Percentiles rank a stretch among this genome's conserved stretches.
phyloP scores from a whole-genome alignment of 92 coral and sea anemone genomes.

The Umimayanthus chanpuru region DNA sequence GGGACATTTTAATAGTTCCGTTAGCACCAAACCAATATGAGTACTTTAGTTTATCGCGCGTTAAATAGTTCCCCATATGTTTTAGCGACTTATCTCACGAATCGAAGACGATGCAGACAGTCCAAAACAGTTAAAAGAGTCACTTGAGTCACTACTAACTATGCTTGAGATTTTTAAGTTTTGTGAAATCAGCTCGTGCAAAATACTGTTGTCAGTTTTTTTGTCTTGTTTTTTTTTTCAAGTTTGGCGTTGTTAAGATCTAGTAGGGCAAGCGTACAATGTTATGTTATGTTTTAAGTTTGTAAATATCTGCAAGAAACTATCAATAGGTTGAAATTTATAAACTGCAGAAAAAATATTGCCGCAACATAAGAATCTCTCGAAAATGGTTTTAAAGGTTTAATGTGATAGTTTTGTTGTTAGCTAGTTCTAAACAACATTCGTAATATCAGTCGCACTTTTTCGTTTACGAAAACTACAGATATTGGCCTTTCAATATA shows the following conservation, averaged over 20 bases:
- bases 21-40: not conserved
- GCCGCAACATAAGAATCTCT: not conserved
- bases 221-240: not conserved
- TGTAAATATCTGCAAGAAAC: not conserved
- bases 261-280: not conserved
- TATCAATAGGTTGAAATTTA: not conserved
- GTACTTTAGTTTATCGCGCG: not conserved
- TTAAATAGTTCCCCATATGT: not conserved
- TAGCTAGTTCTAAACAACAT: not conserved
- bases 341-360: too few species aligned
- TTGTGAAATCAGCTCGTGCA: not conserved
- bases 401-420: too few species aligned
- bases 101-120: not conserved
- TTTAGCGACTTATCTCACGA: not conserved
- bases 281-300: not conserved
- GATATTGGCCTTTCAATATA: not conserved
- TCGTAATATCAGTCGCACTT: not conserved
- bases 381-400: too few species aligned
- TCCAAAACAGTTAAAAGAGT: not conserved
- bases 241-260: not conserved
- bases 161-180: constrained; percentile 16
- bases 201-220: not conserved
- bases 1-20: not conserved
- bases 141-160: too few species aligned
- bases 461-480: not conserved